Percentiles rank a stretch among this genome's conserved stretches.
Evolutionary conservation across 2,888 invertebrate species (phyloP).

Genomic region (Eupithecia centaureata): DNA sequence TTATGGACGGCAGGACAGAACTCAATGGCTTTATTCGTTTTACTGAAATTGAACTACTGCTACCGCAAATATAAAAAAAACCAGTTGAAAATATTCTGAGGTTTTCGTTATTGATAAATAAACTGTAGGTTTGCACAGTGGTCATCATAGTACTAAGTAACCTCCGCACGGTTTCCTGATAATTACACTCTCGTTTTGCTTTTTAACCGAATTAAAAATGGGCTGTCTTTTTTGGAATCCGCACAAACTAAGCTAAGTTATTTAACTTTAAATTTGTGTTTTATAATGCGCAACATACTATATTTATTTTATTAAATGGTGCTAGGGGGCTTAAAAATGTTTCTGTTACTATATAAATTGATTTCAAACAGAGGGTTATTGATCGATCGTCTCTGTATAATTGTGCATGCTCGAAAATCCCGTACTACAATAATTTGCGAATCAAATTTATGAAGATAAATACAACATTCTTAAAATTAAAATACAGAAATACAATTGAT

Average conservation of each 20-base stretch:
- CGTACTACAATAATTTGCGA: background rate
- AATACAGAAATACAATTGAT: too few relatives aligned
- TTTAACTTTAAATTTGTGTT: too few relatives aligned
- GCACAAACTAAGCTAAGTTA: too few relatives aligned
- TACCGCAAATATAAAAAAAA: background rate
- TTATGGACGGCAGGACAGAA: conserved; percentile 35
- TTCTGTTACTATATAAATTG: background rate
- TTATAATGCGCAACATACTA: background rate
- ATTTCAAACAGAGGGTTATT: background rate
- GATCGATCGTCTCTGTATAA: background rate
- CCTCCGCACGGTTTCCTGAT: background rate
- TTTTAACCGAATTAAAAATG: too few relatives aligned
- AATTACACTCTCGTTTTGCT: too few relatives aligned
- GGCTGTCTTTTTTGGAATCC: too few relatives aligned
- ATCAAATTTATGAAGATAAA: background rate
- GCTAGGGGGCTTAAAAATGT: too few relatives aligned
- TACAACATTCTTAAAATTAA: background rate
- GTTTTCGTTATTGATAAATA: background rate
- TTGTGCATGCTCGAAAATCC: background rate
- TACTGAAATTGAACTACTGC: conserved; percentile 21
- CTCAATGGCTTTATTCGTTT: conserved; percentile 36
- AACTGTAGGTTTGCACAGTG: background rate
- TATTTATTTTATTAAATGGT: too few relatives aligned
- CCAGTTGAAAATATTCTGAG: background rate
- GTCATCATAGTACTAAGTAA: background rate